Percentiles rank a stretch among this genome's conserved stretches.
These are phyloP conservation scores for Syrrhaptes paradoxus DNA, from an alignment of 2,113 vertebrate genomes.

Conservation along the genomic window DNA sequence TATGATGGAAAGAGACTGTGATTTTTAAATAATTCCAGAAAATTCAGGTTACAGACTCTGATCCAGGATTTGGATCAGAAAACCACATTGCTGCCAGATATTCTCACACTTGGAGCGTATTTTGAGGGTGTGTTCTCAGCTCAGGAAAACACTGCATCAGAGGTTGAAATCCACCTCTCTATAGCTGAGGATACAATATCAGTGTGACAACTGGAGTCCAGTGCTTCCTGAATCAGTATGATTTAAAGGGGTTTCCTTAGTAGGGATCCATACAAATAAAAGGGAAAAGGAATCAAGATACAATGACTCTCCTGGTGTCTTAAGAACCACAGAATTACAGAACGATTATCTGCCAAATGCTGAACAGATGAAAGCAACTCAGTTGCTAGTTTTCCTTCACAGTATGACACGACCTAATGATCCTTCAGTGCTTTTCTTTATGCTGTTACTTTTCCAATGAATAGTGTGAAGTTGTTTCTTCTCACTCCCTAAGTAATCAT, in stretches of 20 bases:
- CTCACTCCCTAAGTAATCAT: background rate
- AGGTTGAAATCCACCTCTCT: background rate
- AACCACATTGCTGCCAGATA: background rate
- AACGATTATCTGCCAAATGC: slow-evolving; percentile 12
- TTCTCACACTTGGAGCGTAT: background rate
- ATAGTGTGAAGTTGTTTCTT: background rate
- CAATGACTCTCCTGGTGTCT: background rate
- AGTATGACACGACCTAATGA: background rate
- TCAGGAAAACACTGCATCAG: background rate
- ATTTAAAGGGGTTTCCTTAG: background rate
- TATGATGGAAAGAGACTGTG: background rate
- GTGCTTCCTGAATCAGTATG: background rate
- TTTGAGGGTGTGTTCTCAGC: background rate
- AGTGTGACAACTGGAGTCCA: background rate
- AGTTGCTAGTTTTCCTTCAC: background rate
- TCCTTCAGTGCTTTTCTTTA: background rate
- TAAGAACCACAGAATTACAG: slow-evolving; percentile 1
- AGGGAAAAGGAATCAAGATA: background rate
- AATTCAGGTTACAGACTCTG: background rate
- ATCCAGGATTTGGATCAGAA: background rate
- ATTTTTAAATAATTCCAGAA: background rate
- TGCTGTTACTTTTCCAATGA: background rate
- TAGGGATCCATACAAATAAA: background rate
- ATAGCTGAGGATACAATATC: background rate
- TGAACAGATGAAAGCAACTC: background rate